Conservation (phyloP, 1,140 invertebrate genomes). For the Pseudoatta argentina region DNA sequence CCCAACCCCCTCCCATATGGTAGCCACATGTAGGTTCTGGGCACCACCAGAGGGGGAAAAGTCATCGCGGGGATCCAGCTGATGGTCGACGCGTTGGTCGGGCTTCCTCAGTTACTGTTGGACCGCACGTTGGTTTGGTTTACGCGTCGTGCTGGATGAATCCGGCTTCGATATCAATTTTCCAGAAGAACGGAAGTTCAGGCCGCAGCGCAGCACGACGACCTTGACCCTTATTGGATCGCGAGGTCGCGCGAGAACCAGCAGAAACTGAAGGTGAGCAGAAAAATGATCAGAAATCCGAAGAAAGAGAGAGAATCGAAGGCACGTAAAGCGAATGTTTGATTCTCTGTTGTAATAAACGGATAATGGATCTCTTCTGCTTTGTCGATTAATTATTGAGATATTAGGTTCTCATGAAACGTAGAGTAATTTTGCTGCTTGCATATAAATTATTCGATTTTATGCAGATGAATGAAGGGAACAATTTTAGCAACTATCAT, state of each 20-base stretch:
- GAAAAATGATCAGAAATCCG: background rate
- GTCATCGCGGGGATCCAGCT: slow-evolving; percentile 76
- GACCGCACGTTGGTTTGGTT: slow-evolving; percentile 70
- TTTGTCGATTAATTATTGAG: background rate
- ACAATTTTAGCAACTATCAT: background rate
- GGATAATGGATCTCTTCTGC: background rate
- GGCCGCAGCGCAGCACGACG: slow-evolving; percentile 2
- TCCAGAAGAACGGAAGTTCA: background rate
- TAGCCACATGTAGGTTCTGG: slow-evolving; percentile 78
- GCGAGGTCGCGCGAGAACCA: slow-evolving; percentile 19
- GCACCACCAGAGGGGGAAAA: slow-evolving; percentile 40
- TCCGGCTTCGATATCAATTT: slow-evolving; percentile 31
- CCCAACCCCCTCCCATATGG: slow-evolving; percentile 75
- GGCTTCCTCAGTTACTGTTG: slow-evolving; percentile 77
- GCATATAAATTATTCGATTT: background rate
- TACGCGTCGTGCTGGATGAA: slow-evolving; percentile 28
- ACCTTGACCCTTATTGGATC: slow-evolving; percentile 58
- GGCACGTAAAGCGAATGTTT: background rate
- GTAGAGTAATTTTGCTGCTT: background rate
- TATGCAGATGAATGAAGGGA: background rate
- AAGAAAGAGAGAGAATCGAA: background rate
- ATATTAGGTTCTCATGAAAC: background rate
- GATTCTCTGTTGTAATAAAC: slow-evolving; percentile 9
- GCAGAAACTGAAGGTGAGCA: slow-evolving; percentile 20
- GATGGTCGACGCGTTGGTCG: slow-evolving; percentile 75